These are phyloP conservation scores for Neogobius melanostomus DNA, from an alignment of 2,113 vertebrate genomes.

Conservation along the genomic window DNA sequence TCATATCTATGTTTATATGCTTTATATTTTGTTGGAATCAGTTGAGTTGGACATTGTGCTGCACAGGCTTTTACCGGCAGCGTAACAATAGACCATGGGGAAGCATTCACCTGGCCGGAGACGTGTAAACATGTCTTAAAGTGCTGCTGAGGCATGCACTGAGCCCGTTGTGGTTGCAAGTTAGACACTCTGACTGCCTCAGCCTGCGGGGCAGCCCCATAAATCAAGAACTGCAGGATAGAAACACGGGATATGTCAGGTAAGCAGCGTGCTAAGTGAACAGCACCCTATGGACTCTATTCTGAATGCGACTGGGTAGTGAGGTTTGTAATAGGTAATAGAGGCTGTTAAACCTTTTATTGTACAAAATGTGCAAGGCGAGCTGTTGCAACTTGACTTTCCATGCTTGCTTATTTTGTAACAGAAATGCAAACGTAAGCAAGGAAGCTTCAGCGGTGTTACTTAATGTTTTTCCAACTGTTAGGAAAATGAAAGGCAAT, in stretches of 20 bases:
- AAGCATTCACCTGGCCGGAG: conserved; percentile 27
- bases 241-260: conserved; percentile 6
- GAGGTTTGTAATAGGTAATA: conserved; percentile 6
- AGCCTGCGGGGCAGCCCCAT: conserved; percentile 32
- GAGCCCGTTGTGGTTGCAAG: conserved; percentile 23
- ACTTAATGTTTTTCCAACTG: not conserved
- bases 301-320: not conserved
- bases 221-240: conserved; percentile 43
- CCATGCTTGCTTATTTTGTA: conserved; percentile 10
- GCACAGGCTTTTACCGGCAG: conserved; percentile 20
- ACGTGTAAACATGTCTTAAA: conserved; percentile 44
- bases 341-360: not conserved
- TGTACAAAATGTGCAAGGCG: not conserved
- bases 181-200: conserved; percentile 11
- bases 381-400: not conserved
- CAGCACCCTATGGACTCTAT: not conserved
- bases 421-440: conserved; percentile 7
- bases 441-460: conserved; percentile 15
- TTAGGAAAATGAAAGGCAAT: conserved; percentile 3
- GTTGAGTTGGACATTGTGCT: conserved; percentile 5
- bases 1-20: no score
- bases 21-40: not conserved
- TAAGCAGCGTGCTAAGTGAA: conserved; percentile 3
- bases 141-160: conserved; percentile 27
- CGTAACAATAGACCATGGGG: not conserved